Evolutionary conservation across 1,140 invertebrate genomes (phyloP), one percentile per base, ranked within the genome.

Genomic region (Plectrocnemia conspersa): DNA sequence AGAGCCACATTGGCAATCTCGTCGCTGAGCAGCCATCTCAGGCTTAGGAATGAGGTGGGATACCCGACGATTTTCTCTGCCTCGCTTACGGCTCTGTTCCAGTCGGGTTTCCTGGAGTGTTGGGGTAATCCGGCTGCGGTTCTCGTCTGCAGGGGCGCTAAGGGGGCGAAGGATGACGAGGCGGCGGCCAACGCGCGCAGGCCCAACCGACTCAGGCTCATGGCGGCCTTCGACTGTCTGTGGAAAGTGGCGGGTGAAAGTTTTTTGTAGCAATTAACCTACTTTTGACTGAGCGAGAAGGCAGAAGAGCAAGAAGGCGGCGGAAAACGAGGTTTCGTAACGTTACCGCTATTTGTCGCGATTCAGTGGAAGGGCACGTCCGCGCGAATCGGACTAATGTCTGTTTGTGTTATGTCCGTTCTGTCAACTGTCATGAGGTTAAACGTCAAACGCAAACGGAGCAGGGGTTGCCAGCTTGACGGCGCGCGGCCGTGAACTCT

Each of bases 31-130:
- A 94, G 72, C 82, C 88, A 93, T 54, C 89, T 73, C 10, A 94
- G 70, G 68, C 86, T 92, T 25, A 93, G 76, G 69, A 91, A 92
- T 1, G 89, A 91, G 2, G 89, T 93, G 11, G 91, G 88, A 72
- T 93, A 93, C 2, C 91, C 91, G 22, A 95, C 91, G 56, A 95
- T 86, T 76, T 93, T 93, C 70, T 94, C 91, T 22, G 91, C 91
- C 69, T 93, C 89, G 42, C 86, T 89, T 15, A 93, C 87, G 2
- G 89, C 89, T 54, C 84, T 76, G 66, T 91, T 91, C 89, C 89
- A 93, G 66, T 89, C 85, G 15, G 84, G 84, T 66, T 83, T 83
- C 40, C 79, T 74, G 65, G 70, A 79, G 4, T 74, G 72, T 68
- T 73, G 69, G 29, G 69, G 65, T 2, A 38, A 10, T 38, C 47